A percentile compares a stretch with the other conserved stretches of the same genome.
Conservation (phyloP, 2,797 vertebrate species). For the Hippoglossus hippoglossus region DNA sequence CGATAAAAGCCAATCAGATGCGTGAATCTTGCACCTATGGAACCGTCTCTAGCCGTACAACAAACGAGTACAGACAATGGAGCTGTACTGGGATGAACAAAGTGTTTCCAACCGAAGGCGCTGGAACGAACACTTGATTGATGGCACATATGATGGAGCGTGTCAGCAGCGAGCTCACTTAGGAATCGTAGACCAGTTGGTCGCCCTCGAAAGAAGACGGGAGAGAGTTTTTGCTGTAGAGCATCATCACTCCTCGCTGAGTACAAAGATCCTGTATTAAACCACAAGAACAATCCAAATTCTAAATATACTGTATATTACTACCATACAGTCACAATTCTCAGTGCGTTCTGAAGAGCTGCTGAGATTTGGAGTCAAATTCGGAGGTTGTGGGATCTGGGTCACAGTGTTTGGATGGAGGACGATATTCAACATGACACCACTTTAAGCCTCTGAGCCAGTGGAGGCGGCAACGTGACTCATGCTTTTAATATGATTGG, state of each 20-base stretch:
- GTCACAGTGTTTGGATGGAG: slow-evolving; percentile 69
- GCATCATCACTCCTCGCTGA: neutral
- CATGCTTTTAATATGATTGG: slow-evolving; percentile 81
- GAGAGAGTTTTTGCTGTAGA: slow-evolving; percentile 15
- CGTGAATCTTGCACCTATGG: slow-evolving; percentile 48
- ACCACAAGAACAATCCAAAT: neutral
- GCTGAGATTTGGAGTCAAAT: slow-evolving; percentile 33
- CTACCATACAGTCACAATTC: neutral
- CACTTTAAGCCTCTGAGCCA: slow-evolving; percentile 76
- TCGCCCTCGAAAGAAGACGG: slow-evolving; percentile 14
- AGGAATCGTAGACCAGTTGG: slow-evolving; percentile 25
- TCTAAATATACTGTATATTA: too few relatives aligned
- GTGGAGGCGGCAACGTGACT: slow-evolving; percentile 76
- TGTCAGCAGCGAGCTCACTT: slow-evolving; percentile 35
- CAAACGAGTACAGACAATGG: slow-evolving; percentile 30
- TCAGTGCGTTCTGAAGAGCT: neutral
- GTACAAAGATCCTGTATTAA: slow-evolving; percentile 12
- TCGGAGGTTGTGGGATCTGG: slow-evolving; percentile 67
- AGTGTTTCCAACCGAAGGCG: slow-evolving; percentile 41
- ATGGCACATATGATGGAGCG: slow-evolving; percentile 48
- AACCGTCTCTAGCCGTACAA: slow-evolving; percentile 22
- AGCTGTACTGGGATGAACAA: slow-evolving; percentile 24
- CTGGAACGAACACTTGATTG: slow-evolving; percentile 54
- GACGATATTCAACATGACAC: slow-evolving; percentile 75
- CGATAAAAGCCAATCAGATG: slow-evolving; percentile 70